Conservation (phyloP, 2,888 invertebrate genomes). For the Dioctria rufipes region DNA sequence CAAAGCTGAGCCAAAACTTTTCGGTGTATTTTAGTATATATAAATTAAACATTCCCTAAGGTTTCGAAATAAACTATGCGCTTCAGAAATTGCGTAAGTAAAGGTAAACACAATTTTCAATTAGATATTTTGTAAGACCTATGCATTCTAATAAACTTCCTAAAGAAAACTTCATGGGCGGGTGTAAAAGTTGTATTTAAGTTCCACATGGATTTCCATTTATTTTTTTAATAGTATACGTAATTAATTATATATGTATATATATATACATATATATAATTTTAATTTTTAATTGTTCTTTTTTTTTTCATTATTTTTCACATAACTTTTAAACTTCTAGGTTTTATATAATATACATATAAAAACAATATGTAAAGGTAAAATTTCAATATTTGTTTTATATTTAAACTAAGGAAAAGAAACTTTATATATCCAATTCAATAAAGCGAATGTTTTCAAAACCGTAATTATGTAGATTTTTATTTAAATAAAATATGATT, state of each 20-base stretch:
- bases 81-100: not conserved
- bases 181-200: conserved; percentile 41
- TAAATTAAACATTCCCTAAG: too few species aligned
- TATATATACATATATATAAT: not conserved
- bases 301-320: conserved; percentile 14
- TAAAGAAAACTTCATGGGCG: not conserved
- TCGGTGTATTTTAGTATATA: too few species aligned
- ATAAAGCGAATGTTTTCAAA: conserved; percentile 44
- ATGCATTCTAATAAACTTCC: conserved; percentile 33
- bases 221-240: not conserved
- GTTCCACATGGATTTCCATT: conserved; percentile 24
- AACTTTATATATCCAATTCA: conserved; percentile 46
- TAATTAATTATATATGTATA: not conserved
- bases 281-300: conserved; percentile 7
- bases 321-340: conserved; percentile 28
- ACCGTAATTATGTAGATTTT: not conserved
- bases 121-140: conserved; percentile 33
- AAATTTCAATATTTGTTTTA: conserved; percentile 49
- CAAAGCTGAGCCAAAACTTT: too few species aligned
- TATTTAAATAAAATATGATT: too few species aligned
- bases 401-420: conserved; percentile 40
- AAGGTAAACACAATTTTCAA: not conserved
- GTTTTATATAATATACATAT: conserved; percentile 27
- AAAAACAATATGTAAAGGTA: conserved; percentile 40
- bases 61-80: not conserved